Evolutionary conservation across 2,797 vertebrate species (phyloP), one percentile per base, ranked within the genome.

Genomic region (Myotis daubentonii): DNA sequence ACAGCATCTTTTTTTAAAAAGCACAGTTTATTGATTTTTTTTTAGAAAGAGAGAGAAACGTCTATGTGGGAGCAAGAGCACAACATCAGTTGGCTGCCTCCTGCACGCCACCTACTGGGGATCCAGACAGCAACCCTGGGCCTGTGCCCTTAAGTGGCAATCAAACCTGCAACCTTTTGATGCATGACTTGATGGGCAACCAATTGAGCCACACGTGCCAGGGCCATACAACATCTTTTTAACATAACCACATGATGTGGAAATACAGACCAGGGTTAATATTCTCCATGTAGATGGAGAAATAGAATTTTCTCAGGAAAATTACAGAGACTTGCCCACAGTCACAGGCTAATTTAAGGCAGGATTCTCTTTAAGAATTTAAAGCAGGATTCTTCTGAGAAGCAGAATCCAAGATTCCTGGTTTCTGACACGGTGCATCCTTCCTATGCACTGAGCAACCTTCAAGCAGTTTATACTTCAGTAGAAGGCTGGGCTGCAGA

Each of bases 281-380:
- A 19, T 33, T 57, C 25, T 25, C 36, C n/a, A 15, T 49, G 22
- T 33, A 79, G 16, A 79, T 15, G 11, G 78, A 71, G 41, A 65
- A 79, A 57, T 16, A 92, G 11, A 85, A 85, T 85, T 84, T 89
- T 78, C 36, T 47, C 22, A 9, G 36, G 79, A 79, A 89, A 92
- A 85, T 33, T 41, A 33, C 19, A 92, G 33, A 62, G 16, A 53
- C 25, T 89, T 80, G 25, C 66, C 25, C 47, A 60, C 41, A 1
- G 30, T 85, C 38, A 74, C 11, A 74, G n/a, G 33, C 20, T 66
- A 72, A 71, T 60, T 84, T 49, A 60, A 66, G 28, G 57, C 66
- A 85, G 49, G 41, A 70, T 49, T 23, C 62, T 57, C 15, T 44
- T 68, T 38, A 76, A 78, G 30, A 68, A 38, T 51, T 83, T 83